Conservation (phyloP, 1,140 invertebrate genomes). For the Sweltsa coloradensis region DNA sequence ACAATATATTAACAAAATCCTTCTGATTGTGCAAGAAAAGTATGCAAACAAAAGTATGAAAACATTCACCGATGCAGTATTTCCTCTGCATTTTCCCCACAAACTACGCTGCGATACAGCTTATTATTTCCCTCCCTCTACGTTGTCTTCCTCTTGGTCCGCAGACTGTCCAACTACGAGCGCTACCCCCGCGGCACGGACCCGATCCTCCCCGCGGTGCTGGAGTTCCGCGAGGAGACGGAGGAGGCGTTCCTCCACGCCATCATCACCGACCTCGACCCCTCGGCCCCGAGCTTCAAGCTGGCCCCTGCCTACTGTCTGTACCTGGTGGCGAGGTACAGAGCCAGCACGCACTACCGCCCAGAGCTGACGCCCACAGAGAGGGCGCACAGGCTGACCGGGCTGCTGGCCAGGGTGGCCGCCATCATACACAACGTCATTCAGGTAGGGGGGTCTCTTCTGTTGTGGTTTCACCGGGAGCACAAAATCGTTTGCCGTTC, state of each 20-base stretch:
- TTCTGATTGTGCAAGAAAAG: too few species aligned
- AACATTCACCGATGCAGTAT: too few species aligned
- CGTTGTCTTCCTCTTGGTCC: slow-evolving; percentile 14
- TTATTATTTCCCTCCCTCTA: too few species aligned
- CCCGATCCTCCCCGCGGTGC: slow-evolving; percentile 82
- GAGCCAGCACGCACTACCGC: slow-evolving; percentile 85
- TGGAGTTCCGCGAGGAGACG: slow-evolving; percentile 89
- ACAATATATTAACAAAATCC: too few species aligned
- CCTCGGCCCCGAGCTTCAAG: slow-evolving; percentile 69
- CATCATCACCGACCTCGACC: slow-evolving; percentile 78
- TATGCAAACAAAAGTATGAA: too few species aligned
- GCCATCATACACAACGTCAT: slow-evolving; percentile 74
- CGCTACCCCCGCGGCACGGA: slow-evolving; percentile 55
- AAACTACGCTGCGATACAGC: too few species aligned
- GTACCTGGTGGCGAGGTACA: slow-evolving; percentile 83
- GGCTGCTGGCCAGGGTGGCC: slow-evolving; percentile 80
- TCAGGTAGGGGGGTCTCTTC: slow-evolving; percentile 37
- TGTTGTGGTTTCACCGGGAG: neutral
- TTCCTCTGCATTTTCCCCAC: too few species aligned
- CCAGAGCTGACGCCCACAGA: slow-evolving; percentile 85
- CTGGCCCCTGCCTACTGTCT: slow-evolving; percentile 90
- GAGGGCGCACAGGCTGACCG: slow-evolving; percentile 76
- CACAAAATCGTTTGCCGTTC: too few species aligned
- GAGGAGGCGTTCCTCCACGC: slow-evolving; percentile 83
- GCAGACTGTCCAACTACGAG: slow-evolving; percentile 38